Conservation (phyloP, 1,140 invertebrate genomes). For the Hetaerina americana region DNA sequence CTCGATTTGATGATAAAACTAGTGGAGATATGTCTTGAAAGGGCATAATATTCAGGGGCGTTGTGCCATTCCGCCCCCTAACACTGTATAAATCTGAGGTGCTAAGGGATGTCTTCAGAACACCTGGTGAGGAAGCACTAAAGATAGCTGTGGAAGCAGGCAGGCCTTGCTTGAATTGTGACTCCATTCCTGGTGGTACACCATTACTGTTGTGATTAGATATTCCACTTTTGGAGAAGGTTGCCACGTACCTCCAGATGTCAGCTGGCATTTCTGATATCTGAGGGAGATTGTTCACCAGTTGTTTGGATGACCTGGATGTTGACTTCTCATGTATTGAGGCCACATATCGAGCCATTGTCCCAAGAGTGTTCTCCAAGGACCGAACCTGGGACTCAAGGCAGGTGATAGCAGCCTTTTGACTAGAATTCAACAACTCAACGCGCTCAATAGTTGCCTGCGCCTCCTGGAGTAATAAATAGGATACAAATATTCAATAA, state of each 20-base stretch:
- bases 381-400: slow-evolving; percentile 48
- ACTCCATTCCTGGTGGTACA: not conserved
- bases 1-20: not conserved
- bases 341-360: slow-evolving; percentile 27
- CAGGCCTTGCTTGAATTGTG: not conserved
- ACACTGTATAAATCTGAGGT: not conserved
- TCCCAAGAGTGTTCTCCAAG: slow-evolving; percentile 45
- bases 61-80: not conserved
- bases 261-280: not conserved
- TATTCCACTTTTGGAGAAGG: not conserved
- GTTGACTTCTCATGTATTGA: not conserved
- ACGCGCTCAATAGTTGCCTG: slow-evolving; percentile 46
- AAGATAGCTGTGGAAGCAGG: not conserved
- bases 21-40: not conserved
- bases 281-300: not conserved
- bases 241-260: not conserved
- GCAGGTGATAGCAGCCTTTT: slow-evolving; percentile 41
- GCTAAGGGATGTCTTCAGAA: not conserved
- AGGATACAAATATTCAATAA: too few species aligned
- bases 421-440: slow-evolving; percentile 40
- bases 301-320: not conserved
- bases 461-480: slow-evolving; percentile 32
- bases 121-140: not conserved
- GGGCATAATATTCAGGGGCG: too few species aligned
- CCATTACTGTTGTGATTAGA: not conserved